These are phyloP conservation scores for Drosophila lowei DNA, from an alignment of 1,140 invertebrate genomes.

Conservation along the genomic window DNA sequence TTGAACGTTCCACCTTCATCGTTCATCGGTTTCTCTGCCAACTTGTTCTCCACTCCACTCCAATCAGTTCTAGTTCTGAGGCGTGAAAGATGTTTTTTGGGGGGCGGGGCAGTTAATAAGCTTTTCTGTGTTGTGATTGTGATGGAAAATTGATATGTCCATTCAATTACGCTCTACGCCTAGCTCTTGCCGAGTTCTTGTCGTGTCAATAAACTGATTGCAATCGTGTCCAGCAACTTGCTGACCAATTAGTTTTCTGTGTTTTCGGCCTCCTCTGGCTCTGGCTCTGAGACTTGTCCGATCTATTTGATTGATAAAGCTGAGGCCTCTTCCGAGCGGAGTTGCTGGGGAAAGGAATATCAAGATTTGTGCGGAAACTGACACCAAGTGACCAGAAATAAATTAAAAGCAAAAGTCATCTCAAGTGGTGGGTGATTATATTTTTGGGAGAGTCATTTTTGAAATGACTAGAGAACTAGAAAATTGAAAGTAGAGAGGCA, in stretches of 20 bases:
- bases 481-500: slow-evolving; percentile 12
- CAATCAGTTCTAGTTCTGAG: not conserved
- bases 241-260: slow-evolving; percentile 54
- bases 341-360: slow-evolving; percentile 4
- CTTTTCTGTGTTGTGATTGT: slow-evolving; percentile 53
- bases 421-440: not conserved
- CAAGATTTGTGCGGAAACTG: not conserved
- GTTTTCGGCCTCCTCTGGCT: too few species aligned
- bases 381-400: not conserved
- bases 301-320: slow-evolving; percentile 39
- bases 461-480: not conserved
- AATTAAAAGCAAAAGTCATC: slow-evolving; percentile 33
- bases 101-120: slow-evolving; percentile 58
- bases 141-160: slow-evolving; percentile 78
- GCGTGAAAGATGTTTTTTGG: slow-evolving; percentile 17
- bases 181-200: slow-evolving; percentile 23
- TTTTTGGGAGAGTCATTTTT: not conserved
- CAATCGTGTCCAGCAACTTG: slow-evolving; percentile 43
- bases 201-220: slow-evolving; percentile 72
- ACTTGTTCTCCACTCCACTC: not conserved
- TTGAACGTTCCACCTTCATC: slow-evolving; percentile 7
- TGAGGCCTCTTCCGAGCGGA: not conserved
- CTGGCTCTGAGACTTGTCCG: slow-evolving; percentile 9
- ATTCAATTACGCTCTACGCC: slow-evolving; percentile 59
- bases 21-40: not conserved